Percentiles rank a stretch among this genome's conserved stretches.
Conservation (phyloP, 2,888 invertebrate species). For the Furcula furcula region DNA sequence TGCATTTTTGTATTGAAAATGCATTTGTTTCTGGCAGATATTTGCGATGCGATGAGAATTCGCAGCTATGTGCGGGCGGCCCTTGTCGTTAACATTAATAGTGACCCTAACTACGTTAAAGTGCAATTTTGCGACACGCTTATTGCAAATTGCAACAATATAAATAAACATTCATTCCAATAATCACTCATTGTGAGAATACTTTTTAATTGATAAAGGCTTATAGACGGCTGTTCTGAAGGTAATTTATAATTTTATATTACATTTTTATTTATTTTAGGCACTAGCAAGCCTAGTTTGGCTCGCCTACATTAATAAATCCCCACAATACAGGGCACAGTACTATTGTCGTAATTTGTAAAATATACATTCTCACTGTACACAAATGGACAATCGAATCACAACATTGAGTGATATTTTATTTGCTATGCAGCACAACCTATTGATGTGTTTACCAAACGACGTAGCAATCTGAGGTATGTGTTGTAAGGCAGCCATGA, state of each 20-base stretch:
- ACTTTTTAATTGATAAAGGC: conserved; percentile 43
- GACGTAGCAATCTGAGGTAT: conserved; percentile 38
- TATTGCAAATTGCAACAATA: too few species aligned
- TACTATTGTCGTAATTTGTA: conserved; percentile 30
- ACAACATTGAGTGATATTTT: conserved; percentile 45
- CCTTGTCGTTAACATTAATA: too few species aligned
- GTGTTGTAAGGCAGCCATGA: conserved; percentile 61
- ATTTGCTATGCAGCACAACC: conserved; percentile 62
- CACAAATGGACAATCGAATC: conserved; percentile 32
- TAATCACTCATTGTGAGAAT: conserved; percentile 30
- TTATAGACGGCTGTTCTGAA: conserved; percentile 34
- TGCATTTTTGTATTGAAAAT: too few species aligned
- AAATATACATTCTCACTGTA: conserved; percentile 12
- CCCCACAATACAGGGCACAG: conserved; percentile 18
- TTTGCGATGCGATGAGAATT: too few species aligned
- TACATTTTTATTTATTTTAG: conserved; percentile 39
- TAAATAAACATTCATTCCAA: too few species aligned
- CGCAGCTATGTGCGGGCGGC: too few species aligned
- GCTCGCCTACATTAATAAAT: conserved; percentile 14
- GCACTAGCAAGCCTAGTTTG: conserved; percentile 45
- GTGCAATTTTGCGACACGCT: conserved; percentile 47
- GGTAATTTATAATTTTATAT: conserved; percentile 29
- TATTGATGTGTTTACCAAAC: conserved; percentile 35
- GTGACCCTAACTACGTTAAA: conserved; percentile 25
- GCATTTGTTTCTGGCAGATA: too few species aligned